Evolutionary conservation across 2,113 vertebrate genomes (phyloP).

Genomic region (Poeciliopsis occidentalis): DNA sequence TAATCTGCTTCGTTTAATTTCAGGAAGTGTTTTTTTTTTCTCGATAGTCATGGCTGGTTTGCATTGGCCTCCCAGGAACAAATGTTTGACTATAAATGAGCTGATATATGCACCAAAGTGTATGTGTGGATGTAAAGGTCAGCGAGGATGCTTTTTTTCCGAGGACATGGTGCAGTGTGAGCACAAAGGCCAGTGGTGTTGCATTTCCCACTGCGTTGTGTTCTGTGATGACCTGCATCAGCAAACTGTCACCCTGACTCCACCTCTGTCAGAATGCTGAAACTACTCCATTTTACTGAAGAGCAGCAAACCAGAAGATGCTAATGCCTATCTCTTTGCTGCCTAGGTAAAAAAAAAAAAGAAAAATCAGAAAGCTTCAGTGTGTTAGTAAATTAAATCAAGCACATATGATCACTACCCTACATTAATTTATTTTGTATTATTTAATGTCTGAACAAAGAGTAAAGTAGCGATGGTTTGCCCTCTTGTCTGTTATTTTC

Average conservation of each 20-base stretch:
- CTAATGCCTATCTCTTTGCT: slow-evolving; percentile 35
- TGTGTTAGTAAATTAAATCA: slow-evolving; percentile 18
- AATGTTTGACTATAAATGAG: neutral
- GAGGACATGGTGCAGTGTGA: slow-evolving; percentile 44
- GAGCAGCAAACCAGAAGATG: slow-evolving; percentile 35
- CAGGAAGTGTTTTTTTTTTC: neutral
- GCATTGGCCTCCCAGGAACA: neutral
- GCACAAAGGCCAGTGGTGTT: slow-evolving; percentile 55
- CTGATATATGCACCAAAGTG: slow-evolving; percentile 16
- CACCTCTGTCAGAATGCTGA: slow-evolving; percentile 69
- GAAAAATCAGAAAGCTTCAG: slow-evolving; percentile 27
- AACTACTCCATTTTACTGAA: slow-evolving; percentile 51
- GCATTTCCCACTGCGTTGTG: slow-evolving; percentile 61
- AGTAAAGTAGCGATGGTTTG: neutral
- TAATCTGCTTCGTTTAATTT: neutral
- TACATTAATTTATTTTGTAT: neutral
- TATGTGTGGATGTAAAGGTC: slow-evolving; percentile 53
- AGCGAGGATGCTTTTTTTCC: slow-evolving; percentile 63
- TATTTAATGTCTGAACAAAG: neutral
- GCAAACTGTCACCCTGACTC: slow-evolving; percentile 69
- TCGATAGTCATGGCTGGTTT: neutral
- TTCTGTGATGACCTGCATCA: slow-evolving; percentile 60
- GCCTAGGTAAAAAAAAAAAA: slow-evolving; percentile 21
- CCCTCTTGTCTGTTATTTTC: neutral
- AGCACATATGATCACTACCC: slow-evolving; percentile 1